Percentiles rank a stretch among this genome's conserved stretches.
Conservation (phyloP, 1,140 invertebrate genomes). For the Pseudomyrmex gracilis region DNA sequence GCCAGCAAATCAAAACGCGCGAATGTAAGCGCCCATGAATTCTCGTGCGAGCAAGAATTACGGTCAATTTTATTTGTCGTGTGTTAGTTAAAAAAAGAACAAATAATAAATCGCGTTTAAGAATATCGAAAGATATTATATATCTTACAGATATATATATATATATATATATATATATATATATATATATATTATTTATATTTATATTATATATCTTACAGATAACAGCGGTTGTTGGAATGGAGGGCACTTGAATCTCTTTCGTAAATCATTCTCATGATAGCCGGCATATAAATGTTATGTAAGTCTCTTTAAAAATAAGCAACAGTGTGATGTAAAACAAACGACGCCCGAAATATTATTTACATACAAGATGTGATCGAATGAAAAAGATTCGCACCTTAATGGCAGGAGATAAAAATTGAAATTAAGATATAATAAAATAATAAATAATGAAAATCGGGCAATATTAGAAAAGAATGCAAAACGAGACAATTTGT, state of each 20-base stretch:
- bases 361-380: not conserved
- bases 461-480: too few relatives aligned
- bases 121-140: not conserved
- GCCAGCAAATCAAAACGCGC: not conserved
- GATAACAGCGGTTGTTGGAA: not conserved
- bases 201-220: conserved; percentile 19
- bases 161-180: too few relatives aligned
- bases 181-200: conserved; percentile 3
- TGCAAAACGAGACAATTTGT: too few relatives aligned
- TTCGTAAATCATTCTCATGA: not conserved
- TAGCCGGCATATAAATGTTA: conserved; percentile 11
- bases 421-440: too few relatives aligned
- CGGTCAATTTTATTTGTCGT: conserved; percentile 5
- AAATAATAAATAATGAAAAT: too few relatives aligned
- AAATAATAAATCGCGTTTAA: conserved; percentile 8
- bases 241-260: too few relatives aligned
- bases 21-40: not conserved
- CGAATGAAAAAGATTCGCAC: too few relatives aligned
- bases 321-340: not conserved
- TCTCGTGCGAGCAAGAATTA: conserved; percentile 7
- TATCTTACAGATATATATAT: too few relatives aligned
- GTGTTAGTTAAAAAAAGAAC: conserved; percentile 10
- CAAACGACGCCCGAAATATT: not conserved
- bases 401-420: too few relatives aligned
- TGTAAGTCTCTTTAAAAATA: conserved; percentile 8